These are phyloP conservation scores for Calliscelio sp. DNA, from an alignment of 2,888 invertebrate genomes.

Conservation along the genomic window DNA sequence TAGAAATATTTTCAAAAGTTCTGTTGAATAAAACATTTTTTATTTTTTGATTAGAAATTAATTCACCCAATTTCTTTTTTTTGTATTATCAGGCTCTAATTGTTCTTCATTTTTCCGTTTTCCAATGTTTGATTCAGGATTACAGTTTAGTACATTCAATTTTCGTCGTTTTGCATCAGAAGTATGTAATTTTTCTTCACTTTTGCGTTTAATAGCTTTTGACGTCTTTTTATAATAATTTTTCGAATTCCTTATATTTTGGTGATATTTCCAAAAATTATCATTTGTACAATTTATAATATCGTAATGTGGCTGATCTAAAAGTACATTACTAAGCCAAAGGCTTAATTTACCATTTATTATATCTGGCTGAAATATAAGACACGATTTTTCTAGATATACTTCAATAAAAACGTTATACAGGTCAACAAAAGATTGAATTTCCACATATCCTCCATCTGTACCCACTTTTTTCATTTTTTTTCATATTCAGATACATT, in stretches of 20 bases:
- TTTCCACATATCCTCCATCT: neutral
- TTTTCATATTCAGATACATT: neutral
- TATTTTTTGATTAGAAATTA: too few species aligned
- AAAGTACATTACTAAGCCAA: neutral
- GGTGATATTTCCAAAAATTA: neutral
- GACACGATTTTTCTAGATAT: neutral
- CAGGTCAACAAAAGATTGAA: neutral
- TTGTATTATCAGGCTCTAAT: too few species aligned
- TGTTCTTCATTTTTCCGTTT: too few species aligned
- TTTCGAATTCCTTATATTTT: neutral
- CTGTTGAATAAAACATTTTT: too few species aligned
- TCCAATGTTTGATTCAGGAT: too few species aligned
- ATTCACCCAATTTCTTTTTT: too few species aligned
- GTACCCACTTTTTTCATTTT: neutral
- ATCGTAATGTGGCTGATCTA: neutral
- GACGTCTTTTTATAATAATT: too few species aligned
- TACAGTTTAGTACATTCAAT: too few species aligned
- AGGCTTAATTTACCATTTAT: neutral
- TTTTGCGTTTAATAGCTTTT: neutral
- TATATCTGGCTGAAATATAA: neutral
- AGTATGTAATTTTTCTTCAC: neutral
- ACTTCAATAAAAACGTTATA: slow-evolving; percentile 7
- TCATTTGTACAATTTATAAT: neutral
- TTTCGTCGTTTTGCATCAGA: too few species aligned
- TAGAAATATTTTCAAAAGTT: too few species aligned